Evolutionary conservation across 2,113 vertebrate species (phyloP).

Genomic region (Misgurnus anguillicaudatus): DNA sequence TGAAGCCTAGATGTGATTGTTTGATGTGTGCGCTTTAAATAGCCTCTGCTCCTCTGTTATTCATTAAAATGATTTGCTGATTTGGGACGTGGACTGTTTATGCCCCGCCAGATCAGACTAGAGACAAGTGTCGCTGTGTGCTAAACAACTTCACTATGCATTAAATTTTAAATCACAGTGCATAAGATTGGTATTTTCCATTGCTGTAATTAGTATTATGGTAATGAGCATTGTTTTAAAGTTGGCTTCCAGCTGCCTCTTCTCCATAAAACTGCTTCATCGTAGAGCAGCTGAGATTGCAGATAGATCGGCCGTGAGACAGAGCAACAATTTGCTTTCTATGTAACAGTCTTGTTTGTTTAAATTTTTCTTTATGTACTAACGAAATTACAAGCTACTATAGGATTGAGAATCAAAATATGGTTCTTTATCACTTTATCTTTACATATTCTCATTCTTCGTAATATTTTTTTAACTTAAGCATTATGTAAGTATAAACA

Average conservation of each 20-base stretch:
- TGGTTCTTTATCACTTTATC: background rate
- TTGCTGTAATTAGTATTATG: conserved; percentile 56
- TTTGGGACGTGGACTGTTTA: conserved; percentile 49
- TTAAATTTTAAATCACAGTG: conserved; percentile 38
- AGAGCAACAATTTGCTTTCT: conserved; percentile 3
- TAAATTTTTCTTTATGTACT: conserved; percentile 22
- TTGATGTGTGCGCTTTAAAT: conserved; percentile 42
- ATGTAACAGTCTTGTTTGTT: conserved; percentile 36
- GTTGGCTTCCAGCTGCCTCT: conserved; percentile 14
- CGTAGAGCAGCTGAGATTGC: conserved; percentile 30
- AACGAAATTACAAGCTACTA: conserved; percentile 12
- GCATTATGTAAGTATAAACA: no score
- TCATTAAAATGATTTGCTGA: conserved; percentile 53
- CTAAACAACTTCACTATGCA: conserved; percentile 45
- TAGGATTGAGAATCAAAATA: no score
- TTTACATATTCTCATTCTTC: background rate
- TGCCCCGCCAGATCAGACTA: conserved; percentile 27
- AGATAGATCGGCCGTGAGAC: conserved; percentile 40
- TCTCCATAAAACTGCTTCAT: conserved; percentile 9
- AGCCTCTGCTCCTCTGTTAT: conserved; percentile 48
- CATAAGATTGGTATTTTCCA: conserved; percentile 27
- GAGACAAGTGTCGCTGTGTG: conserved; percentile 48
- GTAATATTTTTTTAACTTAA: background rate
- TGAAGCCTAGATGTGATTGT: conserved; percentile 40
- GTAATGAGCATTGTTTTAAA: conserved; percentile 55